Percentiles rank a stretch among this genome's conserved stretches.
These are phyloP conservation scores for Drosophila helvetica DNA, from an alignment of 2,888 invertebrate genomes.

Conservation along the genomic window DNA sequence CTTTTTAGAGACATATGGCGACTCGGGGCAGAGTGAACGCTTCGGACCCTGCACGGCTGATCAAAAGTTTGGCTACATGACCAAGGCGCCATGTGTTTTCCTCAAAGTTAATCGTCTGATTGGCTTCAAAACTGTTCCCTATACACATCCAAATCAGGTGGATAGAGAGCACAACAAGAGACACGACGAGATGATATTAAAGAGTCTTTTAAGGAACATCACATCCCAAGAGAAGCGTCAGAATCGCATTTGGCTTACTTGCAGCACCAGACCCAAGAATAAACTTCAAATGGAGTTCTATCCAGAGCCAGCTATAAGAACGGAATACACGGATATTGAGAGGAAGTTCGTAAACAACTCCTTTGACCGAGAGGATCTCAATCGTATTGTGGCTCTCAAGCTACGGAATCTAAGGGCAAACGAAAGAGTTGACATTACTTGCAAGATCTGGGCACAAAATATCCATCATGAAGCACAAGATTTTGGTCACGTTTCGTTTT, in stretches of 20 bases:
- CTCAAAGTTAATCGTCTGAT: conserved; percentile 61
- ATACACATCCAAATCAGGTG: conserved; percentile 20
- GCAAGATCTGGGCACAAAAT: conserved; percentile 61
- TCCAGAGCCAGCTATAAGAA: conserved; percentile 44
- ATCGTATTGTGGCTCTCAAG: conserved; percentile 60
- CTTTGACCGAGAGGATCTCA: conserved; percentile 28
- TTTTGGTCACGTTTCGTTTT: conserved; percentile 40
- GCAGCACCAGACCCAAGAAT: conserved; percentile 2
- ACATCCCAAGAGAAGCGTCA: background rate
- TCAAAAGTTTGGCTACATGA: conserved; percentile 45
- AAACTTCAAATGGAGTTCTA: conserved; percentile 14
- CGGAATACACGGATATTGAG: conserved; percentile 39
- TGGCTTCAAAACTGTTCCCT: conserved; percentile 50
- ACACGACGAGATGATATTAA: conserved; percentile 16
- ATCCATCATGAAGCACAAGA: conserved; percentile 27
- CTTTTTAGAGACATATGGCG: conserved; percentile 35
- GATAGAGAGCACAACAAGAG: background rate
- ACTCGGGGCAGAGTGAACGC: background rate
- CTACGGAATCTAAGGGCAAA: conserved; percentile 29
- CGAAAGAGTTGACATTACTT: conserved; percentile 21
- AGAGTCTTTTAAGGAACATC: conserved; percentile 4
- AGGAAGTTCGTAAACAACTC: background rate
- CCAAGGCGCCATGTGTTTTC: conserved; percentile 55
- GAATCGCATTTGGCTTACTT: conserved; percentile 56
- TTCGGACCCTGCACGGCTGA: conserved; percentile 50